Conservation (phyloP, 2,888 invertebrate genomes). For the Meiosimyza decipiens region DNA sequence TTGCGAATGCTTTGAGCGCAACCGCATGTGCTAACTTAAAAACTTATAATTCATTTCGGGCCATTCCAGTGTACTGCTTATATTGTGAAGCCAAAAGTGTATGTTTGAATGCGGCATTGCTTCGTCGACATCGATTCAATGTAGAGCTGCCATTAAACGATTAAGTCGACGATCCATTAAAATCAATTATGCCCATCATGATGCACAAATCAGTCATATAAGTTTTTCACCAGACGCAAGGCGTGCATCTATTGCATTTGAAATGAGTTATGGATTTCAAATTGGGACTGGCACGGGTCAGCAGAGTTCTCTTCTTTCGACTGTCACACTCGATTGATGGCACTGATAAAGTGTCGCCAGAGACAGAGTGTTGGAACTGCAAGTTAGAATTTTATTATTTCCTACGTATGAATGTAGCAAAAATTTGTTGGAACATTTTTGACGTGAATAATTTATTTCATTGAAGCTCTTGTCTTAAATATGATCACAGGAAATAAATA, state of each 20-base stretch:
- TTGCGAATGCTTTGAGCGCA: no score
- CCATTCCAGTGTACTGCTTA: no score
- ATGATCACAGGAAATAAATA: no score
- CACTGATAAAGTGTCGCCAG: slow-evolving; percentile 11
- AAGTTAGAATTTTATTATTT: no score
- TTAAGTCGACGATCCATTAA: slow-evolving; percentile 47
- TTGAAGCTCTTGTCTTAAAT: no score
- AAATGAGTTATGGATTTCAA: slow-evolving; percentile 34
- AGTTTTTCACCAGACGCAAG: slow-evolving; percentile 38
- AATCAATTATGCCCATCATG: slow-evolving; percentile 53
- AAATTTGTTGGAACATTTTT: no score
- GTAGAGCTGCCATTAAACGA: slow-evolving; percentile 45
- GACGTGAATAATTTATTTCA: no score
- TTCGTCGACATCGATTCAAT: slow-evolving; percentile 1
- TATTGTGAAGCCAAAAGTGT: no score
- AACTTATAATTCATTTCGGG: no score
- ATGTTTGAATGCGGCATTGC: no score
- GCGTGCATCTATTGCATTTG: slow-evolving; percentile 9
- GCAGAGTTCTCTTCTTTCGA: slow-evolving; percentile 2
- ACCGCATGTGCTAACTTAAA: no score
- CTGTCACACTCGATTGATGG: slow-evolving; percentile 1
- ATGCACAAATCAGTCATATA: slow-evolving; percentile 48
- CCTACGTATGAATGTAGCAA: no score
- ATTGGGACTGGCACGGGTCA: slow-evolving; percentile 3
- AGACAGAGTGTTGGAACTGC: slow-evolving; percentile 1